These are phyloP conservation scores for Pituophis catenifer DNA, from an alignment of 2,113 vertebrate species.

Conservation along the genomic window DNA sequence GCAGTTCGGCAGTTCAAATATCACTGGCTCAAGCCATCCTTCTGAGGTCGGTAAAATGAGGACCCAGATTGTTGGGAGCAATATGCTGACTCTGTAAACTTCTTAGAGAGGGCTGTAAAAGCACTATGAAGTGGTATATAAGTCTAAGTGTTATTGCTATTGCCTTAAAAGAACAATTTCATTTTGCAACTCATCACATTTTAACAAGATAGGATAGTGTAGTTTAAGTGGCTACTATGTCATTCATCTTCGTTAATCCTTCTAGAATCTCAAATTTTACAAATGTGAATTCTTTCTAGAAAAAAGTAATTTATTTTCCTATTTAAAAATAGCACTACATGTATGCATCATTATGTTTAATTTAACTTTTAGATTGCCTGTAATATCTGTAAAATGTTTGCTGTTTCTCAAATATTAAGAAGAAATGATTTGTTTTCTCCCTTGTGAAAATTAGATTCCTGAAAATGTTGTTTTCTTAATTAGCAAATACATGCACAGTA, in stretches of 20 bases:
- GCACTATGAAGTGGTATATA: no score
- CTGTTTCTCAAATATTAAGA: background rate
- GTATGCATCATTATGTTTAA: background rate
- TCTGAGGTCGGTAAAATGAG: no score
- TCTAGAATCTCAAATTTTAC: background rate
- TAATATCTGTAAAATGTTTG: background rate
- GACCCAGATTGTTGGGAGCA: no score
- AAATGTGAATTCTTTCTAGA: background rate
- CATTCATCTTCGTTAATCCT: background rate
- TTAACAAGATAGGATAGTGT: background rate
- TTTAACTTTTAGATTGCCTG: background rate
- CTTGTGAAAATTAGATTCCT: background rate
- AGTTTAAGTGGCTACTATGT: slow-evolving; percentile 1
- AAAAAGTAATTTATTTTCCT: background rate
- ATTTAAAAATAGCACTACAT: background rate
- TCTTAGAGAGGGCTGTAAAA: no score
- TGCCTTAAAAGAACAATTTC: background rate
- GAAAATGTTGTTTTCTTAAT: background rate
- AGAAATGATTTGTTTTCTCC: background rate
- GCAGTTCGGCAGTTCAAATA: no score
- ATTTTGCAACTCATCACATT: background rate
- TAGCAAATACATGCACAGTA: background rate
- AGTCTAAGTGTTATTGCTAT: no score
- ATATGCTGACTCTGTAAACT: no score
- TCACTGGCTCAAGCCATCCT: no score